Conservation (phyloP, 2,113 vertebrate species). For the Podilymbus podiceps region DNA sequence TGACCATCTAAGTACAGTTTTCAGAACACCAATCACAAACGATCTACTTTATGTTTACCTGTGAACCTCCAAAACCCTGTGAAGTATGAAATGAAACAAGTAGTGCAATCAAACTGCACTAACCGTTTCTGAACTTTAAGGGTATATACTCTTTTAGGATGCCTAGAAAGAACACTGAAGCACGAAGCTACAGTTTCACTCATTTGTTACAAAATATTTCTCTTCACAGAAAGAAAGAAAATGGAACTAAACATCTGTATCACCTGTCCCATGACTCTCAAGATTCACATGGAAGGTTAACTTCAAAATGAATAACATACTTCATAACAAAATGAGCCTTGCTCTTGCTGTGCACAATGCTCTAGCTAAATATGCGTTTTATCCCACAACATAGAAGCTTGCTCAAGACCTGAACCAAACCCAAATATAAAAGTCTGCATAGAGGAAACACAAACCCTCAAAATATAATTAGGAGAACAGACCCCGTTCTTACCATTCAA, state of each 20-base stretch:
- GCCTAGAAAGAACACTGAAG: background rate
- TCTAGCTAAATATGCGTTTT: background rate
- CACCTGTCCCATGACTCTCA: background rate
- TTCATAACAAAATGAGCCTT: background rate
- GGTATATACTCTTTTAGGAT: fast-evolving
- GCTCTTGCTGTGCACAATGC: background rate
- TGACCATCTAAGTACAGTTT: background rate
- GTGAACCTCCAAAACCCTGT: background rate
- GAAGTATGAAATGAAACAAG: background rate
- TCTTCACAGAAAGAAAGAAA: background rate
- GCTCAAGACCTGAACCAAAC: background rate
- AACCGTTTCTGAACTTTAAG: background rate
- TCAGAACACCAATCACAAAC: background rate
- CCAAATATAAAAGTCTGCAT: background rate
- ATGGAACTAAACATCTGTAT: background rate
- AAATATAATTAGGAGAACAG: background rate
- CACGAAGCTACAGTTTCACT: background rate
- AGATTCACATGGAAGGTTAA: background rate
- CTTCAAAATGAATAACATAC: background rate
- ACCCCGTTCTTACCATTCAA: background rate
- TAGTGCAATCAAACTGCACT: background rate
- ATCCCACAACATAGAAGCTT: background rate
- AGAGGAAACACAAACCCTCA: background rate
- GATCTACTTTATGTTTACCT: background rate
- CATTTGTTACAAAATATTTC: background rate